These are phyloP conservation scores for Ciconia stormi DNA, from an alignment of 2,113 vertebrate genomes.

Conservation along the genomic window DNA sequence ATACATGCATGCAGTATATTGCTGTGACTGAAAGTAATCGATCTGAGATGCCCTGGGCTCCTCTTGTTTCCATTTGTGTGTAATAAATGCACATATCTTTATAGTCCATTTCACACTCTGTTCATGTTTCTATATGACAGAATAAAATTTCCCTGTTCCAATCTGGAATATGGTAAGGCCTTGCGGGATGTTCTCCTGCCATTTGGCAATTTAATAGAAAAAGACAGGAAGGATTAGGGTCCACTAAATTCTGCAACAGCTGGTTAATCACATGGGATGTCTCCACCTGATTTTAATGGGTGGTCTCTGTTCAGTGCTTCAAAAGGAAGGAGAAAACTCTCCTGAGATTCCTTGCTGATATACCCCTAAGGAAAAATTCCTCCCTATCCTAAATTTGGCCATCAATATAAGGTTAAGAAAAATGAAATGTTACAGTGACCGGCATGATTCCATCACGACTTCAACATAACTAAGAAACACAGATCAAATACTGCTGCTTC, in stretches of 20 bases:
- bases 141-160: constrained; percentile 39
- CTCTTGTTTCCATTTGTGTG: neutral
- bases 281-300: neutral
- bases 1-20: neutral
- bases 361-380: neutral
- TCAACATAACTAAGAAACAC: neutral
- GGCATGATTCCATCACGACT: neutral
- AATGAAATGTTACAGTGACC: constrained; percentile 18
- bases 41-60: neutral
- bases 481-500: neutral
- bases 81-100: constrained; percentile 24
- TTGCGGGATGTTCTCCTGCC: neutral
- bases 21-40: neutral
- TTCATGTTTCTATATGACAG: constrained; percentile 31
- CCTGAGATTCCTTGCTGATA: neutral
- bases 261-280: neutral
- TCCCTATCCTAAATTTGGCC: neutral
- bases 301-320: neutral
- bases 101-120: constrained; percentile 13
- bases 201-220: constrained; percentile 13
- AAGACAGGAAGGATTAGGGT: neutral
- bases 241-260: neutral
- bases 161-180: constrained; percentile 40
- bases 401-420: constrained; percentile 20
- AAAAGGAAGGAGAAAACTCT: neutral